Conservation (phyloP, 2,113 vertebrate species). For the Gymnocephalus cernua region DNA sequence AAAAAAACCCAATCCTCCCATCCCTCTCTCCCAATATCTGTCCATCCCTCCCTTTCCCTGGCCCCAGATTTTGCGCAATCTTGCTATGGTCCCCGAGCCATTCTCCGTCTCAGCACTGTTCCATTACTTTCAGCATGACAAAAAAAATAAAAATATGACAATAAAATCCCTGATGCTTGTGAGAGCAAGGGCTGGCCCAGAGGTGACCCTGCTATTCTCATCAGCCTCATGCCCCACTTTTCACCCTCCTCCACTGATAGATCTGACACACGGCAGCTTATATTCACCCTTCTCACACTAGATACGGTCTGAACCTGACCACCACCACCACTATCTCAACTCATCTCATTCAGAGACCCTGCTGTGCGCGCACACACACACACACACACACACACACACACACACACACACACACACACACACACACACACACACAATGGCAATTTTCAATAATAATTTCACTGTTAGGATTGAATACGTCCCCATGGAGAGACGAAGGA, state of each 20-base stretch:
- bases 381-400: constrained; percentile 8
- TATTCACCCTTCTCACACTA: constrained; percentile 9
- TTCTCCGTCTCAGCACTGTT: constrained; percentile 37
- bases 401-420: background rate
- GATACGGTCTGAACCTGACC: constrained; percentile 47
- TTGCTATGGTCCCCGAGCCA: background rate
- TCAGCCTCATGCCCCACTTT: constrained; percentile 68
- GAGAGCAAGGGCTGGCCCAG: constrained; percentile 57
- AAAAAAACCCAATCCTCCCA: constrained; percentile 46
- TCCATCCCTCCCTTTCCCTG: constrained; percentile 31
- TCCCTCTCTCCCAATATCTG: constrained; percentile 43
- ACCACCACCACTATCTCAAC: constrained; percentile 15
- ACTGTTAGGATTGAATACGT: constrained; percentile 69
- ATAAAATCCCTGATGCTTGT: constrained; percentile 60
- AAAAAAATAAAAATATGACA: constrained; percentile 49
- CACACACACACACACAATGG: background rate
- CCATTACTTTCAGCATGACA: constrained; percentile 71
- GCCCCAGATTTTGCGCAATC: constrained; percentile 38
- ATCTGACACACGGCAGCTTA: constrained; percentile 47
- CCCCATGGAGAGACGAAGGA: constrained; percentile 57
- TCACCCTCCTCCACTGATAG: constrained; percentile 62
- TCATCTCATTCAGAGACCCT: constrained; percentile 64
- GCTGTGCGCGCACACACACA: constrained; percentile 24
- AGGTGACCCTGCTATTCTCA: constrained; percentile 75
- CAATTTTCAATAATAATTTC: constrained; percentile 79